Conservation (phyloP, 2,797 vertebrate genomes). For the Chaetophractus vellerosus region DNA sequence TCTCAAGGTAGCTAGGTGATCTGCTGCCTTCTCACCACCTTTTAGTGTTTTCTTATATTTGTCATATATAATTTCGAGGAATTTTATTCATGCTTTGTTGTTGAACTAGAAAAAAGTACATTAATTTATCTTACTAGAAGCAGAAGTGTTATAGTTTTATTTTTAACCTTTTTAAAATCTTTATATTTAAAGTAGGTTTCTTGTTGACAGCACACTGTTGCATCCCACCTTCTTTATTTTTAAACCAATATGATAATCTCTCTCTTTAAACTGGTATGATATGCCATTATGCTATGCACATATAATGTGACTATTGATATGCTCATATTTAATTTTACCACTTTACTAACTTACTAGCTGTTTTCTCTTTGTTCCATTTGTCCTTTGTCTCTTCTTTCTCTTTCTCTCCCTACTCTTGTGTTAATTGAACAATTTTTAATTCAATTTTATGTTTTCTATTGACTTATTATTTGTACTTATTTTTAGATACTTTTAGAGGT, state of each 20-base stretch:
- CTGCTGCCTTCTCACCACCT: background rate
- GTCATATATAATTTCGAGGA: background rate
- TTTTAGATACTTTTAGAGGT: background rate
- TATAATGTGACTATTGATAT: background rate
- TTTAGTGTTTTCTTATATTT: background rate
- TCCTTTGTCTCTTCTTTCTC: background rate
- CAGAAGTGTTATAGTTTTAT: no score
- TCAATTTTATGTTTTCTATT: background rate
- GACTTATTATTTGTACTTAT: conserved; percentile 20
- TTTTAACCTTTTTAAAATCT: background rate
- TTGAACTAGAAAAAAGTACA: background rate
- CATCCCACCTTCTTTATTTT: background rate
- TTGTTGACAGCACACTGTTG: background rate
- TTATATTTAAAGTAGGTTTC: background rate
- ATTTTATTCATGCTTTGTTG: background rate
- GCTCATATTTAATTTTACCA: conserved; percentile 51
- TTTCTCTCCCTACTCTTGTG: background rate
- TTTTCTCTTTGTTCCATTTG: background rate
- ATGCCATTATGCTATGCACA: background rate
- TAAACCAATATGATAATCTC: background rate
- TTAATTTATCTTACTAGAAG: background rate
- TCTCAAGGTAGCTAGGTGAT: background rate
- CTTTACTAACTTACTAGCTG: background rate
- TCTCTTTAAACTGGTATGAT: background rate
- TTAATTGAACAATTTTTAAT: background rate